These are phyloP conservation scores for Branchellion lobata DNA, from an alignment of 2,888 invertebrate genomes.

Conservation along the genomic window DNA sequence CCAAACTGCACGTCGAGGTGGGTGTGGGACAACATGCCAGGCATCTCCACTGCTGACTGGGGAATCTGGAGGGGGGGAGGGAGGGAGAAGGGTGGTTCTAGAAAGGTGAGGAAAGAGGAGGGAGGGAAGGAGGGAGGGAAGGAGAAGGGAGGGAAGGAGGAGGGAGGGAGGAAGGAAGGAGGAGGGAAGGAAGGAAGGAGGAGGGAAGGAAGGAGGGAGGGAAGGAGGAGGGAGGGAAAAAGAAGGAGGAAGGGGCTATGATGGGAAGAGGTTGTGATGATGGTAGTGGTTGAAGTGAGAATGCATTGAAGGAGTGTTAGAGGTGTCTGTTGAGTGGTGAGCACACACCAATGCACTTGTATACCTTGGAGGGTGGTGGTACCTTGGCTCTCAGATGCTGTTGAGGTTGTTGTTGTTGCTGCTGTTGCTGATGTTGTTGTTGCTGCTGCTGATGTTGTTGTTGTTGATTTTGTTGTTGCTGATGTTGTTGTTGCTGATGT, in stretches of 20 bases:
- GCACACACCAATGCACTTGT: too few species aligned
- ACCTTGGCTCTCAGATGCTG: conserved; percentile 33
- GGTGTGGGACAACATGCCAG: conserved; percentile 71
- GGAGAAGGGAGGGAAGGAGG: too few species aligned
- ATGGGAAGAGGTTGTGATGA: too few species aligned
- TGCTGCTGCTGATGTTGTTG: conserved; percentile 35
- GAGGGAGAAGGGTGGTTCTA: not conserved
- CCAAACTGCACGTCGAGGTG: conserved; percentile 85
- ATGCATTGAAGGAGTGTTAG: too few species aligned
- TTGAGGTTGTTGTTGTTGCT: conserved; percentile 31
- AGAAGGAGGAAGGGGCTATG: too few species aligned
- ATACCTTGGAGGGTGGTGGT: conserved; percentile 27
- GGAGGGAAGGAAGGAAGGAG: too few species aligned
- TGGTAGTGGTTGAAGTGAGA: too few species aligned
- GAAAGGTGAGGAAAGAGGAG: not conserved
- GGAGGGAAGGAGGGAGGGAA: too few species aligned
- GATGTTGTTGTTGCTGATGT: conserved; percentile 34
- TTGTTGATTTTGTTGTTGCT: conserved; percentile 19
- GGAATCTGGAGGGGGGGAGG: conserved; percentile 72
- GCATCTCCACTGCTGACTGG: conserved; percentile 92
- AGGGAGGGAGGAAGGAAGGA: too few species aligned
- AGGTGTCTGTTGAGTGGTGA: too few species aligned
- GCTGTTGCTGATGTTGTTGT: conserved; percentile 26
- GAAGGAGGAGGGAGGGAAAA: too few species aligned
- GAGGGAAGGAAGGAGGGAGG: too few species aligned